phyloP scores from a whole-genome alignment of 2,113 vertebrate species.

The Mormyrus iriodes region DNA sequence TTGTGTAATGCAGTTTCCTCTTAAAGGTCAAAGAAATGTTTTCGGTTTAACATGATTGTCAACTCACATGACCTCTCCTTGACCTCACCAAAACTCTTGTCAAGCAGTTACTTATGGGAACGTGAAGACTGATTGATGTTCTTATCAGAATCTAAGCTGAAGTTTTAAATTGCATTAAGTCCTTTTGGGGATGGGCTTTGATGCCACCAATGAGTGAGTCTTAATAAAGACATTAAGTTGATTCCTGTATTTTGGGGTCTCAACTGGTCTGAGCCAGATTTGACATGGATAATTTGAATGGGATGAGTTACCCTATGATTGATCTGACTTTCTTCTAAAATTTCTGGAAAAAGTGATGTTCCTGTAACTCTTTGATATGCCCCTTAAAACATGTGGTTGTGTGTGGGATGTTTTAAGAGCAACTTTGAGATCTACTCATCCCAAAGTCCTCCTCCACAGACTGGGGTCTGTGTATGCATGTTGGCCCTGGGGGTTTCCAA shows the following conservation, averaged over 20 bases:
- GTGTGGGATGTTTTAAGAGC: not conserved
- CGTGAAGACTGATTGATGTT: not conserved
- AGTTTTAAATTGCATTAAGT: not conserved
- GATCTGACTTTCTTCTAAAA: not conserved
- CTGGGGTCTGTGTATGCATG: not conserved
- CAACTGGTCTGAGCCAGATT: not conserved
- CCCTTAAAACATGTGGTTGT: not conserved
- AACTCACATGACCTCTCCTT: not conserved
- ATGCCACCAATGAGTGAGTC: not conserved
- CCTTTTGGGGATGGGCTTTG: not conserved
- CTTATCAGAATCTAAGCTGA: not conserved
- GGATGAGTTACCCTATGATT: constrained; percentile 3
- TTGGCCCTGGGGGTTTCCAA: not conserved
- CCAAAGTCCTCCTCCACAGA: not conserved
- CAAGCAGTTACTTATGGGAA: not conserved
- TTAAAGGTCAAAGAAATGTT: not conserved
- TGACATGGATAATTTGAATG: not conserved
- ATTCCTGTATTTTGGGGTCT: not conserved
- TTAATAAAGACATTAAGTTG: not conserved
- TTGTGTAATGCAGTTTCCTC: not conserved
- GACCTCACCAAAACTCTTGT: not conserved
- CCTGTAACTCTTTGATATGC: not conserved
- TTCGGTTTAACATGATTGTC: not conserved
- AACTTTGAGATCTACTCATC: not conserved
- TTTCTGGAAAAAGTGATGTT: not conserved